Percentiles rank a stretch among this genome's conserved stretches.
phyloP scores from a whole-genome alignment of 2,113 vertebrate genomes.

The Nothobranchius kuhntae region DNA sequence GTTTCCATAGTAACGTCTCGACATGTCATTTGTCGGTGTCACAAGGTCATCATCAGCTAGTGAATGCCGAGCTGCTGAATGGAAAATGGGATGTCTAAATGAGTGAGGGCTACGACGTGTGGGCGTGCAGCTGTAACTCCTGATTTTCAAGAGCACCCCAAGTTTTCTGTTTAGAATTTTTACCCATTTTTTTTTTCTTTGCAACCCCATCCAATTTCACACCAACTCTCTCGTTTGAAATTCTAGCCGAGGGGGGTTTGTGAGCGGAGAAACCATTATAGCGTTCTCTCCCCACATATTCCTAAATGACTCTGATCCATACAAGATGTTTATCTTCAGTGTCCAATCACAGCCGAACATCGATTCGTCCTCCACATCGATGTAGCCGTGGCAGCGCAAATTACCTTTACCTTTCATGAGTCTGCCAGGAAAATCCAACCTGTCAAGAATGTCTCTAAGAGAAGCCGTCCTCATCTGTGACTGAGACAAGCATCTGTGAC shows the following conservation, averaged over 20 bases:
- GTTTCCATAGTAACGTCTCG: conserved; percentile 51
- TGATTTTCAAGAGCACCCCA: background rate
- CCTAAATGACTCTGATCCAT: conserved; percentile 48
- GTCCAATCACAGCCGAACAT: conserved; percentile 62
- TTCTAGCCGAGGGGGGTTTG: conserved; percentile 5
- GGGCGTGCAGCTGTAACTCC: background rate
- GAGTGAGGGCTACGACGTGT: background rate
- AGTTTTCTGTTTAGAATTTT: background rate
- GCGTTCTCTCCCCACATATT: conserved; percentile 23
- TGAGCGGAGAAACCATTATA: conserved; percentile 10
- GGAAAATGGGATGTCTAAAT: background rate
- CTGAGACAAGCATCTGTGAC: conserved; percentile 16
- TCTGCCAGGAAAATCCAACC: conserved; percentile 43
- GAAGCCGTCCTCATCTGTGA: conserved; percentile 26
- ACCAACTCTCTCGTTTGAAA: background rate
- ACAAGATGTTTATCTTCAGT: conserved; percentile 58
- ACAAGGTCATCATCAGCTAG: conserved; percentile 9
- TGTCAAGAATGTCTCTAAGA: conserved; percentile 41
- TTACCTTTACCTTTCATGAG: conserved; percentile 39
- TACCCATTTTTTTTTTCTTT: background rate
- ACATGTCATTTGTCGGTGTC: conserved; percentile 15
- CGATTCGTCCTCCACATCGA: conserved; percentile 51
- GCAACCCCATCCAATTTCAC: background rate
- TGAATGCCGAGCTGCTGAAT: conserved; percentile 3
- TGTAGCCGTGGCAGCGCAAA: conserved; percentile 55